Evolutionary conservation across 2,888 invertebrate species (phyloP).

Genomic region (Lasioglossum zephyrum): DNA sequence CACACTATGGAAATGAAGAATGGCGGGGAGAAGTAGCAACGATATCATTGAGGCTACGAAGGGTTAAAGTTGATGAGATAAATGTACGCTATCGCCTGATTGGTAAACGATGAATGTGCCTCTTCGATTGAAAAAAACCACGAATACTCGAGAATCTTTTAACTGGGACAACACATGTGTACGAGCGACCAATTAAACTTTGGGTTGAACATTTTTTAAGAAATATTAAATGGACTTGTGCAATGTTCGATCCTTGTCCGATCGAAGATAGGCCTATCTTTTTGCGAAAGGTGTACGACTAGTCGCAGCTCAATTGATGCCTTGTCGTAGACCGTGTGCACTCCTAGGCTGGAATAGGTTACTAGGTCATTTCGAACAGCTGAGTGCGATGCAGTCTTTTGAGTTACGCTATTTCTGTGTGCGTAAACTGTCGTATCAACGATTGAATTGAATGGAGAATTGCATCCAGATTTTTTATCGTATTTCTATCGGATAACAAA

Average conservation of each 20-base stretch:
- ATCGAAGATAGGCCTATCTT: background rate
- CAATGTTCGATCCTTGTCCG: background rate
- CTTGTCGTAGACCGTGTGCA: background rate
- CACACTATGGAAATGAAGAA: background rate
- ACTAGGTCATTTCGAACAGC: constrained; percentile 3
- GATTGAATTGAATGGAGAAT: background rate
- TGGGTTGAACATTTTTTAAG: background rate
- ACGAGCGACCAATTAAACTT: background rate
- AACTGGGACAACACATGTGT: background rate
- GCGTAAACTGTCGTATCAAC: background rate
- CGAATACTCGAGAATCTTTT: background rate
- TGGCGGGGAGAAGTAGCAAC: background rate
- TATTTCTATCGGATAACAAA: background rate
- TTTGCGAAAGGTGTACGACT: background rate
- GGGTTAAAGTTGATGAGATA: constrained; percentile 3
- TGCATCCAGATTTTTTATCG: background rate
- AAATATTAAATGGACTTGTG: too few species aligned
- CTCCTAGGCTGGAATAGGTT: background rate
- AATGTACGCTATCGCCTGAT: background rate
- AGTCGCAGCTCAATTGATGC: background rate
- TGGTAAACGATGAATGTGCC: constrained; percentile 5
- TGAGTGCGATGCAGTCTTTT: background rate
- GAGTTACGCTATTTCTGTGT: background rate
- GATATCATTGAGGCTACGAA: background rate
- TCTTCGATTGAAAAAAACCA: background rate